A percentile compares a stretch with the other conserved stretches of the same genome.
Evolutionary conservation across 2,113 vertebrate species (phyloP).

Genomic region (Orcinus orca): DNA sequence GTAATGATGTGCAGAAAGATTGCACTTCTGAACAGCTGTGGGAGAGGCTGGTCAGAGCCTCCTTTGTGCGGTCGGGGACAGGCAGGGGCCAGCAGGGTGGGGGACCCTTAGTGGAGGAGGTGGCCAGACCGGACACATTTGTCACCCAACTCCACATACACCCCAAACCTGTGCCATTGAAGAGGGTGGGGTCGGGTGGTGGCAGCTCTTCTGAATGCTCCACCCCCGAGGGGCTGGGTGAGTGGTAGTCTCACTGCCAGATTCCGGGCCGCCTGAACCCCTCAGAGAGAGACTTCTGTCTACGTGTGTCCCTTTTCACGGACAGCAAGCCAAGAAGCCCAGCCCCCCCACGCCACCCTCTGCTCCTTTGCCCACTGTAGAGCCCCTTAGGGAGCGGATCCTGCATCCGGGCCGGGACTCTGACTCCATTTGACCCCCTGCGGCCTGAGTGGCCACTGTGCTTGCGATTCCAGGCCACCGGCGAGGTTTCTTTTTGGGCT

Average conservation of each 20-base stretch:
- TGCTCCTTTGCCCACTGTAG: rapidly evolving
- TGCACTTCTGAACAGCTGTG: not conserved
- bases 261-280: not conserved
- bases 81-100: not conserved
- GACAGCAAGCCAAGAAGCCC: not conserved
- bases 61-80: not conserved
- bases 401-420: rapidly evolving
- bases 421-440: rapidly evolving
- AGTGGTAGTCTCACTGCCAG: not conserved
- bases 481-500: not conserved
- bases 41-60: not conserved
- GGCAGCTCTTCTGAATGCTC: not conserved
- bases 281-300: not conserved
- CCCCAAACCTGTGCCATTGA: rapidly evolving
- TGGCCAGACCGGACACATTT: rapidly evolving
- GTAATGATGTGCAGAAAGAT: too few species aligned
- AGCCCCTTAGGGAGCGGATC: rapidly evolving
- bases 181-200: rapidly evolving
- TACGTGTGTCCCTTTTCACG: rapidly evolving
- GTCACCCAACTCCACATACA: not conserved
- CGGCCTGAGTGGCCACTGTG: rapidly evolving
- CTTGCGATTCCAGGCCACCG: rapidly evolving
- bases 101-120: too few species aligned
- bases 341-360: rapidly evolving
- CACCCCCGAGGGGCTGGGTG: too few species aligned